These are phyloP conservation scores for Cephonodes hylas DNA, from an alignment of 2,888 invertebrate species.

Conservation along the genomic window DNA sequence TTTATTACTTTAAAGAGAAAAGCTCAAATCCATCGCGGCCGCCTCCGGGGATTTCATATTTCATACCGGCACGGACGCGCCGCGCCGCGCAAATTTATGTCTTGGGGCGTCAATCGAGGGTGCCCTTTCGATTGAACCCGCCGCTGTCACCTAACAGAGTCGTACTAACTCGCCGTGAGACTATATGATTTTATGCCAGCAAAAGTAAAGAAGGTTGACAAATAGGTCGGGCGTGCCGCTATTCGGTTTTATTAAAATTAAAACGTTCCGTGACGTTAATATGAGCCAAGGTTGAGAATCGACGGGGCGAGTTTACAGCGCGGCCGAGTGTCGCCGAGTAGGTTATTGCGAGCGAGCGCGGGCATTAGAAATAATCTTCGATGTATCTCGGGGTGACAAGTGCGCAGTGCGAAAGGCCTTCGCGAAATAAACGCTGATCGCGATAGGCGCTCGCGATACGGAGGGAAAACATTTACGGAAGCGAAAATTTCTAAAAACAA, in stretches of 20 bases:
- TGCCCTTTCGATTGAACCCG: constrained; percentile 58
- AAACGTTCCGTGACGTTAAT: constrained; percentile 75
- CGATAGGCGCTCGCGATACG: constrained; percentile 33
- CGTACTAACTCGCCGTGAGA: constrained; percentile 66
- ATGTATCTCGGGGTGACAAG: constrained; percentile 54
- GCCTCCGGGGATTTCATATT: constrained; percentile 67
- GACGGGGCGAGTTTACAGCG: constrained; percentile 62
- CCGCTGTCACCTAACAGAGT: constrained; percentile 41
- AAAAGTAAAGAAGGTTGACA: constrained; percentile 81
- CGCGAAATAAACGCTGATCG: constrained; percentile 27
- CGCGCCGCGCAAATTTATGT: constrained; percentile 74
- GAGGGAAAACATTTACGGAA: constrained; percentile 40
- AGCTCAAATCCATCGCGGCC: constrained; percentile 70
- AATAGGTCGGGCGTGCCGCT: constrained; percentile 79
- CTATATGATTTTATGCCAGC: constrained; percentile 78
- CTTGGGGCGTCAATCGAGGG: constrained; percentile 69
- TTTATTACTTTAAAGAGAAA: constrained; percentile 79
- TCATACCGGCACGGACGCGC: constrained; percentile 58
- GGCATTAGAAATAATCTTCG: constrained; percentile 73
- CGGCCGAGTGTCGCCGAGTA: constrained; percentile 72
- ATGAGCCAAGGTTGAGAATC: constrained; percentile 65
- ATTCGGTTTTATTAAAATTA: constrained; percentile 80
- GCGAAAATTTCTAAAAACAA: constrained; percentile 59
- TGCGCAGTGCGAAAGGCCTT: constrained; percentile 35
- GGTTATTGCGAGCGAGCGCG: constrained; percentile 71